Base-by-base conservation (phyloP, 2,888 invertebrate genomes). In the Cyaniris semiargus region DNA sequence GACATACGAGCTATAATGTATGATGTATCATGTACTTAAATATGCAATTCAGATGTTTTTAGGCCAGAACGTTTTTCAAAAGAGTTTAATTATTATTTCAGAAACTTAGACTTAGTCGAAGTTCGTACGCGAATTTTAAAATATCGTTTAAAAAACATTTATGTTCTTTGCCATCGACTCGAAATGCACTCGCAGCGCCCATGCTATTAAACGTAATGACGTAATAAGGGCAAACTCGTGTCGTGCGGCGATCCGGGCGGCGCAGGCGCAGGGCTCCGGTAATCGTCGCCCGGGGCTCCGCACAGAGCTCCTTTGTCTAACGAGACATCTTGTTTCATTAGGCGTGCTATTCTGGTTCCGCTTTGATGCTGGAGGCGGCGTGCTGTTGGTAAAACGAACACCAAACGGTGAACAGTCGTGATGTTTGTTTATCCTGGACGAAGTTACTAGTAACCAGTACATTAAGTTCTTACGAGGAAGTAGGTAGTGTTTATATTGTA, bases 211-310 rank as follows among this genome's bases (percentile, higher is more conserved):
- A 31, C 66, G 18, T 66, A 27, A 66, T 66, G 27, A 66, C 66
- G 31, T 18, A 53, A 53, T 53, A 53, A 18, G 53, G 6, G 53
- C 18, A 53, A 53, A 53, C 27, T 66, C 15, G 66, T 66, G 66
- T 23, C 15, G 66, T 27, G 13, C 60, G 58, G 58, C 56, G 58
- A 18, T 53, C 53, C 53, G 18, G 21, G 60, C 23, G 27, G 23
- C 21, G 58, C 58, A 18, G 60, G 23, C 60, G 66, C 66, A 66
- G 27, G 66, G 66, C 66, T 66, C 27, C 15, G 13, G 13, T 66
- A 66, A 66, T 66, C 66, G 66, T 3, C 27, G 66, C 66, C 66
- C 27, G 27, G 66, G 66, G 66, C 27, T 31, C 66, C 66, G 66
- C 66, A 66, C 21, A 23, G 23, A 60, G 66, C 66, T 31, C 66